phyloP scores from a whole-genome alignment of 1,140 invertebrate species.

The Drosophila parabipectinata region DNA sequence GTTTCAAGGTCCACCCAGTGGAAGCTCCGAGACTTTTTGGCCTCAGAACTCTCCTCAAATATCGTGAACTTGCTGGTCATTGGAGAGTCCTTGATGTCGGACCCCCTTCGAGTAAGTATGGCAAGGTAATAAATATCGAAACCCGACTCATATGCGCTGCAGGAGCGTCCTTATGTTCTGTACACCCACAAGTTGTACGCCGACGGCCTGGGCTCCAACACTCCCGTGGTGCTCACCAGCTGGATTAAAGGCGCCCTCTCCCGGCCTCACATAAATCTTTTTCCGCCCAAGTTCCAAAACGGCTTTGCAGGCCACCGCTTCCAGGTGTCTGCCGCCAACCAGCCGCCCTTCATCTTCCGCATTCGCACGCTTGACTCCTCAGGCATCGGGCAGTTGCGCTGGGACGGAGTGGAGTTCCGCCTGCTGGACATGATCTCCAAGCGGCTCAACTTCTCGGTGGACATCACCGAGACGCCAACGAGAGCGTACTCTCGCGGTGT shows the following conservation, averaged over 20 bases:
- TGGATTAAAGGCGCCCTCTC: constrained; percentile 88
- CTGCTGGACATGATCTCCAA: constrained; percentile 86
- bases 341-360: constrained; percentile 89
- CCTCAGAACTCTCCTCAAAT: constrained; percentile 86
- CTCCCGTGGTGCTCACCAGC: constrained; percentile 87
- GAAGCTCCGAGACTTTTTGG: constrained; percentile 88
- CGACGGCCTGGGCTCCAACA: constrained; percentile 88
- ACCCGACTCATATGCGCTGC: neutral
- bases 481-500: constrained; percentile 70
- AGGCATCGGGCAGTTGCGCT: constrained; percentile 57
- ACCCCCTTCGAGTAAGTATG: constrained; percentile 66
- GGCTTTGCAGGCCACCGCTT: constrained; percentile 90
- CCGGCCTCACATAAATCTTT: constrained; percentile 86
- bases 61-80: constrained; percentile 89
- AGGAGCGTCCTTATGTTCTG: constrained; percentile 88
- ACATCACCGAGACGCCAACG: constrained; percentile 86
- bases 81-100: constrained; percentile 86
- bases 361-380: constrained; percentile 84
- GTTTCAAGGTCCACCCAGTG: constrained; percentile 88
- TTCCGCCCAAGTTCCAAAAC: constrained; percentile 87
- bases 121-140: constrained; percentile 2
- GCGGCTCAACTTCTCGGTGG: constrained; percentile 88
- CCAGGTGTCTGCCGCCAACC: constrained; percentile 87
- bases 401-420: constrained; percentile 88
- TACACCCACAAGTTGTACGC: constrained; percentile 89